These are phyloP conservation scores for Salvator merianae DNA, from an alignment of 2,113 vertebrate genomes.

Conservation along the genomic window DNA sequence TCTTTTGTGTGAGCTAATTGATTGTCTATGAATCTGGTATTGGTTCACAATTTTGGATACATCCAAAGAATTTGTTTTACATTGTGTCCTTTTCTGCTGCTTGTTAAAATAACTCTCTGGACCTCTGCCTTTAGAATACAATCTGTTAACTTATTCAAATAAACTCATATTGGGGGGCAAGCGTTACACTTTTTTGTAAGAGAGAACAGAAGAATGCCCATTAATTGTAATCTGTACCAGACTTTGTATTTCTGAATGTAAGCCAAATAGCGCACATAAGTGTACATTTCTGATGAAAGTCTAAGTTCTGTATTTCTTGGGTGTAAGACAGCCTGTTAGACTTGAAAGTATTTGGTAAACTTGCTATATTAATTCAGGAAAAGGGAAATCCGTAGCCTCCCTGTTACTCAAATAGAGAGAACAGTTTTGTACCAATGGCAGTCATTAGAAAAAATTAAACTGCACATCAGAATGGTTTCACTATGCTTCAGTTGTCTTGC, in stretches of 20 bases:
- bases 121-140: not conserved
- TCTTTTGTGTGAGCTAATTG: not conserved
- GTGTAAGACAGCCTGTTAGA: no score
- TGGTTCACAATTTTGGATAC: not conserved
- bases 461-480: not conserved
- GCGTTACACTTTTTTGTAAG: not conserved
- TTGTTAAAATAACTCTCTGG: not conserved
- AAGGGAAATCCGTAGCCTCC: not conserved
- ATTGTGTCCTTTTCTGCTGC: accelerated
- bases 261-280: accelerated
- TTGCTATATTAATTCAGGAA: not conserved
- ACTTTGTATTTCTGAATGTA: accelerated
- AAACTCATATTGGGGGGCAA: not conserved
- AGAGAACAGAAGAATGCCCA: accelerated
- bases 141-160: not conserved
- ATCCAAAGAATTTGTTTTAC: not conserved
- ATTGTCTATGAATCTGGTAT: not conserved
- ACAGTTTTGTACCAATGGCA: not conserved
- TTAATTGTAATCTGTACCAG: not conserved
- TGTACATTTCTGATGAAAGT: not conserved
- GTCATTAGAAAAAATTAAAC: not conserved
- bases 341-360: not conserved
- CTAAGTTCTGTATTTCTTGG: not conserved
- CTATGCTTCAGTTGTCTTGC: no score
- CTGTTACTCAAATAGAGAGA: not conserved